These are phyloP conservation scores for Drosophila mimica DNA, from an alignment of 2,888 invertebrate genomes.

Conservation along the genomic window DNA sequence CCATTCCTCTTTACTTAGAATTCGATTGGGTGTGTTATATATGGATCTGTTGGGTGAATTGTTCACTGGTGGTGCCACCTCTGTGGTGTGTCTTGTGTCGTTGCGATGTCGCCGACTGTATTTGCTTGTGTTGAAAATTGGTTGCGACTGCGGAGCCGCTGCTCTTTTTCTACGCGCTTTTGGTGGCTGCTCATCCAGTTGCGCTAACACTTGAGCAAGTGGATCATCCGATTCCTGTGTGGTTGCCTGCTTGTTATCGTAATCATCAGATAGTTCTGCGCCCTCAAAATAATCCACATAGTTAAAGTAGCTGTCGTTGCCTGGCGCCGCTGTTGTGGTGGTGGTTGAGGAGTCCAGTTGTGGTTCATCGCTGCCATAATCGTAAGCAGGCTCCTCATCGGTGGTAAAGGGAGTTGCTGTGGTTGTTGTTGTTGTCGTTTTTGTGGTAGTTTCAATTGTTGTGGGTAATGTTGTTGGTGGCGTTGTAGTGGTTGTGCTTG, in stretches of 20 bases:
- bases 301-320: constrained; percentile 78
- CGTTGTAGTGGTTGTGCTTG: background rate
- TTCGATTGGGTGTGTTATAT: constrained; percentile 11
- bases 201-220: constrained; percentile 54
- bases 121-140: constrained; percentile 55
- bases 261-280: constrained; percentile 52
- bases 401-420: constrained; percentile 42
- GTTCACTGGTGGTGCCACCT: constrained; percentile 22
- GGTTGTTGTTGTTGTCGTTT: constrained; percentile 51
- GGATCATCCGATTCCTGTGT: constrained; percentile 65
- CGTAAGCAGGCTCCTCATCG: constrained; percentile 63
- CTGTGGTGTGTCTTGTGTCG: constrained; percentile 10
- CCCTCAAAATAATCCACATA: constrained; percentile 83
- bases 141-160: constrained; percentile 27
- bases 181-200: constrained; percentile 46
- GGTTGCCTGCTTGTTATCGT: constrained; percentile 35
- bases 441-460: background rate
- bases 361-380: constrained; percentile 62
- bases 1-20: constrained; percentile 62
- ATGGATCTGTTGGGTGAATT: constrained; percentile 10
- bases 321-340: constrained; percentile 63
- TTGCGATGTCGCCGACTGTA: constrained; percentile 70
- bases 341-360: constrained; percentile 46
- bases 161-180: constrained; percentile 37
- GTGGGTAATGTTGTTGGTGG: constrained; percentile 9